Percentiles rank a stretch among this genome's conserved stretches.
Conservation (phyloP, 2,113 vertebrate species). For the Pao palembangensis region DNA sequence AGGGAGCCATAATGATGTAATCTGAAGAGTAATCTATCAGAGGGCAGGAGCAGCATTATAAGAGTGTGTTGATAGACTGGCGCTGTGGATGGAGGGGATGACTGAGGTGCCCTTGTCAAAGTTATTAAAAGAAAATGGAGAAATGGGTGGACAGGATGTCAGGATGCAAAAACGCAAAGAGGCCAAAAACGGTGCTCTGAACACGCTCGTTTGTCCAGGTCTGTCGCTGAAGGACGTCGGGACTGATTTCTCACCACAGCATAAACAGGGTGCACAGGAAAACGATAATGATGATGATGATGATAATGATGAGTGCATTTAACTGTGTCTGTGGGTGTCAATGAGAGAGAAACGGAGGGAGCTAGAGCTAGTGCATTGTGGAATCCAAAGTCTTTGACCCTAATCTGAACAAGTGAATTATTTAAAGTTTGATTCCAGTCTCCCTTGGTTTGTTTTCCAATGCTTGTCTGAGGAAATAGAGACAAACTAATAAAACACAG, state of each 20-base stretch:
- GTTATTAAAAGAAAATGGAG: conserved; percentile 49
- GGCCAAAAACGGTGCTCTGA: conserved; percentile 54
- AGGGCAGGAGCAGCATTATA: conserved; percentile 55
- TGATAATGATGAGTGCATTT: not conserved
- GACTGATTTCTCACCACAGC: conserved; percentile 28
- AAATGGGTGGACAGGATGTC: not conserved
- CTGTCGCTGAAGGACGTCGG: conserved; percentile 38
- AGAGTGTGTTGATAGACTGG: conserved; percentile 62
- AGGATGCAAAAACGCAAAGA: conserved; percentile 1
- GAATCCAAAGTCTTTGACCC: conserved; percentile 67
- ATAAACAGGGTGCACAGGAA: conserved; percentile 18
- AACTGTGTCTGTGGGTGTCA: conserved; percentile 1
- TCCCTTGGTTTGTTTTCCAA: conserved; percentile 58
- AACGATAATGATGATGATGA: not conserved
- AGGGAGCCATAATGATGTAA: conserved; percentile 55
- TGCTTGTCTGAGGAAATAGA: conserved; percentile 36
- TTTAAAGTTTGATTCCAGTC: conserved; percentile 58
- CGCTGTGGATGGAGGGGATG: conserved; percentile 51
- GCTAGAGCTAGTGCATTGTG: conserved; percentile 29
- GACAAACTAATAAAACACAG: conserved; percentile 9
- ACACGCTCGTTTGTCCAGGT: conserved; percentile 61
- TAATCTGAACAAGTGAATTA: conserved; percentile 64
- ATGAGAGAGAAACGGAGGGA: not conserved
- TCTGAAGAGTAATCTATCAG: conserved; percentile 65
- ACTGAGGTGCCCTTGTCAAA: conserved; percentile 64